Base-by-base conservation (phyloP, 2,113 vertebrate genomes). In the Poeciliopsis turrubarensis region DNA sequence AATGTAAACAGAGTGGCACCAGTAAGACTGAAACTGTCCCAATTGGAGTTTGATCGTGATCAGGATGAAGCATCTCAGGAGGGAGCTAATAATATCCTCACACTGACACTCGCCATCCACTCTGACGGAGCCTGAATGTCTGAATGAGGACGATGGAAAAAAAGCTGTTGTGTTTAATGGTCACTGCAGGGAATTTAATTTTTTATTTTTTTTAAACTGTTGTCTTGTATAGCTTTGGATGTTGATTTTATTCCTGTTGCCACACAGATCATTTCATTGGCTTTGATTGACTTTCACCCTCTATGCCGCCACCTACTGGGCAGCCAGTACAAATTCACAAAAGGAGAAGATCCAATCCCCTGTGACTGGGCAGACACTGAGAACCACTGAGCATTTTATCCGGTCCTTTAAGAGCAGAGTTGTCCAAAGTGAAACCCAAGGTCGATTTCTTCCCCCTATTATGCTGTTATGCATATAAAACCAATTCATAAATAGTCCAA, bases 31-130 rank as follows among this genome's bases (percentile, higher is more conserved):
- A 1, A 25, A n/a, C 19, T 44, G 65, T 41, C 65, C 65, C 65
- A 66, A 3, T 27, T 39, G 26, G 65, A 67, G 65, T 44, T 39
- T 67, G 65, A 37, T 27, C 65, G 37, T 44, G 37, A 67, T 44
- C 65, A 27, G 25, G 14, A 34, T 26, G 14, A 39, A 44, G 65
- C 65, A 41, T 34, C 65, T 44, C 65, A 19, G 65, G 65, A 25
- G 65, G 32, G 65, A 67, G 39, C 65, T 67, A 44, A 44, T 41
- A 67, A 44, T 67, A 67, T 13, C 65, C 19, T n/a, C 15, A 26
- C 65, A 67, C 13, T 67, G 65, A 44, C 65, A 27, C n/a, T 27
- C 37, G 15, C 17, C 65, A 44, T 41, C 65, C 65, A 44, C n/a
- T 22, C 65, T 31, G 64, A 65, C 22, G 7, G 34, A 66, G 65